Base-by-base conservation (phyloP, 1,140 invertebrate species). In the Antheraea pernyi region DNA sequence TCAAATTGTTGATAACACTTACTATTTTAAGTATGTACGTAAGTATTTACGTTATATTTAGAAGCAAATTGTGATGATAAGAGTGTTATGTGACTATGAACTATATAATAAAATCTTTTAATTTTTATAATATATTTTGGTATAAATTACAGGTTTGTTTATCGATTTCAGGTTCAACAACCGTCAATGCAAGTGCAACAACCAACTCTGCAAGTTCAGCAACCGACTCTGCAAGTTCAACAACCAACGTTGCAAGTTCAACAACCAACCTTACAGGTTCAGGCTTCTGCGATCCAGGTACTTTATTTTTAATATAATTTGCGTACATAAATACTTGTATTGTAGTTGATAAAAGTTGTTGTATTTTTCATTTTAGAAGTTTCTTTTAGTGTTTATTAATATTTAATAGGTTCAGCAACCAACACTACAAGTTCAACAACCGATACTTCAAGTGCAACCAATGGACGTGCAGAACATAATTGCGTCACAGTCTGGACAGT, bases 401-500 rank as follows among this genome's bases (percentile, higher is more conserved):
- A 10, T 53, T 1, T 10, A 53, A 53, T 53, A 83, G 75, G 75
- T 86, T 30, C 82, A 82, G 61, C 80, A 82, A 62, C 78, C 78
- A 10, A 77, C 77, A 0, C 19, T 83, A 19, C 81, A 85, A 72
- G 75, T 88, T 16, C 84, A 83, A 53, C 85, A 91, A 60, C 88
- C 89, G 0, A 88, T 89, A 85, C 30, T 91, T 30, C 87, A 89
- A 75, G 86, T 89, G 0, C 89, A 89, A 67, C 87, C 87, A 0
- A 91, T 92, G 88, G 88, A 89, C 62, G 86, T 89, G 0, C 86
- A 88, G 70, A 92, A 91, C 60, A 87, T 85, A 37, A 83, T 88
- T 39, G 83, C 81, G 9, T 91, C 83, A 18, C 91, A 92, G 76
- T 74, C 85, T 4, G 91, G 91, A 66, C 92, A 93, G 69, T 67